These are phyloP conservation scores for Xylota segnis DNA, from an alignment of 2,888 invertebrate species.

Conservation along the genomic window DNA sequence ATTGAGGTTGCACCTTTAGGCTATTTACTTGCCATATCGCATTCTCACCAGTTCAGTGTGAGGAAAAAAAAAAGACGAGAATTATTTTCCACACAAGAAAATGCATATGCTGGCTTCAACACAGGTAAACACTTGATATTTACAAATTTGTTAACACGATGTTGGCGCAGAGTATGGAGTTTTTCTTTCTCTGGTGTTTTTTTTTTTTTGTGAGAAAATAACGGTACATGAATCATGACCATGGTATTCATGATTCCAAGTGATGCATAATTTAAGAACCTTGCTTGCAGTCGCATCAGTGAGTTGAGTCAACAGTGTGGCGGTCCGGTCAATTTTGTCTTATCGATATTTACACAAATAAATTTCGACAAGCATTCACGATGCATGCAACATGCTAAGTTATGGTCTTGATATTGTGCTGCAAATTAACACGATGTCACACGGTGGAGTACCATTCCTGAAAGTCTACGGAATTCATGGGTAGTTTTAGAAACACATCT, in stretches of 20 bases:
- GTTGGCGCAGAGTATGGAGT: slow-evolving; percentile 64
- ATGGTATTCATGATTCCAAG: slow-evolving; percentile 83
- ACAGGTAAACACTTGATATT: slow-evolving; percentile 81
- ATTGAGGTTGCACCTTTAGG: slow-evolving; percentile 61
- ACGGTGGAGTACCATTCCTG: neutral
- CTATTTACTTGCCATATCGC: slow-evolving; percentile 62
- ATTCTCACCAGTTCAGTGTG: slow-evolving; percentile 46
- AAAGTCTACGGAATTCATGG: slow-evolving; percentile 1
- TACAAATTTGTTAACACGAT: slow-evolving; percentile 81
- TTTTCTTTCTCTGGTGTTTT: slow-evolving; percentile 77
- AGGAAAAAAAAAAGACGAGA: slow-evolving; percentile 15
- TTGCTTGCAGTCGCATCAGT: slow-evolving; percentile 52
- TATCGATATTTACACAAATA: slow-evolving; percentile 59
- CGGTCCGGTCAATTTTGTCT: slow-evolving; percentile 47
- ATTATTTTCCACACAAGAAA: slow-evolving; percentile 32
- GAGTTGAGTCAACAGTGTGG: slow-evolving; percentile 63
- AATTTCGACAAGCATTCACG: slow-evolving; percentile 1
- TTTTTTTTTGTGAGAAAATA: slow-evolving; percentile 80
- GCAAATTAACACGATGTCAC: slow-evolving; percentile 53
- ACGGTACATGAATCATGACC: slow-evolving; percentile 84
- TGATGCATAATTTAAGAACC: slow-evolving; percentile 76
- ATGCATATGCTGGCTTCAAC: slow-evolving; percentile 54
- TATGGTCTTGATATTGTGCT: slow-evolving; percentile 30
- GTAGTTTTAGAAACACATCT: no score
- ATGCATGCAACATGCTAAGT: neutral